Evolutionary conservation across 2,888 invertebrate genomes (phyloP), one percentile per base, ranked within the genome.

Genomic region (Euplagia quadripunctaria): DNA sequence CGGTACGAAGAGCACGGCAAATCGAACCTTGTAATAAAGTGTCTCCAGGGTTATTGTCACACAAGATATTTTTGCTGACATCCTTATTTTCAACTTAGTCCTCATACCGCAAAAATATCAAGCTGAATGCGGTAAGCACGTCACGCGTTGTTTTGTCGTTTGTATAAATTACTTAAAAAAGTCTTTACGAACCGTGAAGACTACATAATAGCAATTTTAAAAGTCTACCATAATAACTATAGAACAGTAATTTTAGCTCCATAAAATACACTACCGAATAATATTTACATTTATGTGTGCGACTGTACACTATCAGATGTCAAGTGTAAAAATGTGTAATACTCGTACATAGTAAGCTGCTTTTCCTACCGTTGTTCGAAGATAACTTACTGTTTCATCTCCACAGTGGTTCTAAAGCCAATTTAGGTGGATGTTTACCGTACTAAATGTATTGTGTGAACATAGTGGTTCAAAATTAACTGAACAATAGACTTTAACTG

Each of bases 401-500:
- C 31, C 7, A 49, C 61, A n/a, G 43, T 42, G 61, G 42, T 69
- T 69, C 61, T 69, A 69, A 16, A 64, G 64, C 67, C 58, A 70
- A 41, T 63, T 64, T 46, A 63, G 63, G 17, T 16, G 58, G 42
- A 71, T 58, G 52, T 71, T 55, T 71, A 74, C 71, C 64, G 71
- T 74, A 71, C 64, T 43, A 61, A 68, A 65, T 43, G 52, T 49
- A 71, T 68, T 74, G 69, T 72, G 75, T 66, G 75, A 75, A 75
- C 42, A 65, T 65, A 52, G 64, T 51, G 63, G 64, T 69, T 65
- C 71, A 66, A 61, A 68, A 75, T 72, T 75, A 75, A 64, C 71
- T 20, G 55, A 69, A 75, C 75, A 75, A 75, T 75, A 63, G 66
- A 8, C 31, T n/a, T 63, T 75, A 72, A 75, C 75, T 66, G 71